Conservation (phyloP, 2,113 vertebrate species). For the Charadrius vociferus region DNA sequence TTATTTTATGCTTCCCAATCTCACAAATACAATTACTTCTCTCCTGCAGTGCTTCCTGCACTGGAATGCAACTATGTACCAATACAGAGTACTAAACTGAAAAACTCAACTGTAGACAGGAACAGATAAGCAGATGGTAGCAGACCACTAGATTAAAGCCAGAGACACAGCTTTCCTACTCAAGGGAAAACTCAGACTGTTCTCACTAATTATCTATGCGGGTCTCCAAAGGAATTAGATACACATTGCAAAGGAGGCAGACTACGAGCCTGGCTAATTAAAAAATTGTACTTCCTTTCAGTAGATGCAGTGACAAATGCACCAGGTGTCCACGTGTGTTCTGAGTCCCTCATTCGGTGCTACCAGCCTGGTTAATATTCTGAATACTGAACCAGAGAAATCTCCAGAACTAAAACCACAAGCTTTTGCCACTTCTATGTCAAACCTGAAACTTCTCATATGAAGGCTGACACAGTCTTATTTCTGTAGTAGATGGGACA, state of each 20-base stretch:
- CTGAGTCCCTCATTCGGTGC: background rate
- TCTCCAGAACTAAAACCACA: background rate
- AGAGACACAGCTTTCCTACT: background rate
- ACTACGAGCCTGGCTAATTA: background rate
- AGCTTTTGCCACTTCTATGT: background rate
- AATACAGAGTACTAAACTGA: background rate
- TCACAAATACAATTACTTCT: background rate
- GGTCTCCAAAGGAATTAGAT: background rate
- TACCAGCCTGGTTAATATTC: background rate
- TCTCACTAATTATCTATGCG: background rate
- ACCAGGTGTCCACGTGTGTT: accelerated
- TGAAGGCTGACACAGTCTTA: background rate
- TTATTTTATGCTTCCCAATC: background rate
- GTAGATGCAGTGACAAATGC: background rate
- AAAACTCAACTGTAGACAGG: background rate
- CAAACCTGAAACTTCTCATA: background rate
- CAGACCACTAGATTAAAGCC: constrained; percentile 8
- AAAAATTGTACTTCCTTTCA: background rate
- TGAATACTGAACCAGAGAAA: background rate
- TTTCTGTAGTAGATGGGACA: background rate
- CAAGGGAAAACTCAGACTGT: background rate
- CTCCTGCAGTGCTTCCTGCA: background rate
- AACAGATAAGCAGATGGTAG: constrained; percentile 25
- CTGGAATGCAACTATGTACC: background rate
- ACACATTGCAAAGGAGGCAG: background rate